phyloP scores from a whole-genome alignment of 1,140 invertebrate species.

The Gonatopus flavifemur region DNA sequence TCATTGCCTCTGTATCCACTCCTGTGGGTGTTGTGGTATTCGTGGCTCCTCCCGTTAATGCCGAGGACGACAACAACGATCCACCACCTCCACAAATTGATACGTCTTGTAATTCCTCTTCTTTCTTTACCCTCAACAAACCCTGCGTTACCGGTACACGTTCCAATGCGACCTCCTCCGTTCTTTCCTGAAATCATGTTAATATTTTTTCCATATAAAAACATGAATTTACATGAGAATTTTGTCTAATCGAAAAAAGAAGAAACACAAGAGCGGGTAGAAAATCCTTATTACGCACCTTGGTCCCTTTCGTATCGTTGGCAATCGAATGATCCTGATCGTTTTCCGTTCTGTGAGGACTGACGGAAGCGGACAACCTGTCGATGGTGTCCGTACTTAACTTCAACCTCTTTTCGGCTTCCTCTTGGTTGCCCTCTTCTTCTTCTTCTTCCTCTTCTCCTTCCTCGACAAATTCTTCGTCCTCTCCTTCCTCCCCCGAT shows the following conservation, averaged over 20 bases:
- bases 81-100: constrained; percentile 34
- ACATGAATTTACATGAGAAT: neutral
- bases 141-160: constrained; percentile 50
- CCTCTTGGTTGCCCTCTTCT: constrained; percentile 23
- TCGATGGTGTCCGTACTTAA: constrained; percentile 36
- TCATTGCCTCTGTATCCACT: constrained; percentile 30
- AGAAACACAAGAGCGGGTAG: neutral
- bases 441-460: constrained; percentile 48
- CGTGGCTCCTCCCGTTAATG: constrained; percentile 35
- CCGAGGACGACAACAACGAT: constrained; percentile 25
- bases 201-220: neutral
- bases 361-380: constrained; percentile 19
- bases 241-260: neutral
- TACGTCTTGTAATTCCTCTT: constrained; percentile 52
- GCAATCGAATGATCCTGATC: constrained; percentile 38
- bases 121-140: constrained; percentile 54
- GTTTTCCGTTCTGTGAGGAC: constrained; percentile 40
- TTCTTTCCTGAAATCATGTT: constrained; percentile 42
- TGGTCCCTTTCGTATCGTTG: constrained; percentile 50
- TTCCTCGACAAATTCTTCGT: constrained; percentile 57
- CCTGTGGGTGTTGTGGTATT: constrained; percentile 31
- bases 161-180: constrained; percentile 44
- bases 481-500: constrained; percentile 27
- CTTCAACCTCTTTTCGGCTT: constrained; percentile 41
- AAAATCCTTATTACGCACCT: too few relatives aligned